Evolutionary conservation across 2,797 vertebrate genomes (phyloP), one percentile per base, ranked within the genome.

Genomic region (Distichodus sexfasciatus): DNA sequence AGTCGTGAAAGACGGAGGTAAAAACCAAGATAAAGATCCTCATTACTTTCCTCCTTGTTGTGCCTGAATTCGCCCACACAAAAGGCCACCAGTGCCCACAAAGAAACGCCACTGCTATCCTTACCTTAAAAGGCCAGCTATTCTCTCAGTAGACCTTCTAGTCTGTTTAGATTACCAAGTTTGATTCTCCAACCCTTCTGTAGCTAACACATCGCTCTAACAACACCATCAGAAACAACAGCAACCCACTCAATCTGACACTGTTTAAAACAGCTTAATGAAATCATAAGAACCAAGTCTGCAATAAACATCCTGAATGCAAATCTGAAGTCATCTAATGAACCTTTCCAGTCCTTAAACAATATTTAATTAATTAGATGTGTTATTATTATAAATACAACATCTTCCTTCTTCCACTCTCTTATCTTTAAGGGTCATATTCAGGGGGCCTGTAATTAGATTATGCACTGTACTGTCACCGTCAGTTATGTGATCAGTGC

Each of bases 91-190:
- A 41, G 53, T 69, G 66, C 48, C 62, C 54, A 69, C 40, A 29
- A 66, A 38, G 29, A 17, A 60, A 55, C 55, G 28, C 59, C 57
- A 68, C 59, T 66, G 63, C 67, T 60, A 68, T 28, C 21, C 48
- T 62, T 66, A 19, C 77, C 74, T 44, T 76, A 74, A 74, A 79
- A 72, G 74, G 74, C 64, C 40, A 66, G 9, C 9, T 54, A 21
- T 64, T 66, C 48, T 47, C 46, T 38, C 63, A 50, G 9, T 24
- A 46, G 46, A 43, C 51, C 40, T 28, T 24, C 28, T 31, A n/a
- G 12, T 65, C 41, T 65, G 61, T 65, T 50, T 50, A 65, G 31
- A 65, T 24, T 65, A 6, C 43, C 33, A 66, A 23, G 21, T 36
- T 40, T 29, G 2, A 63, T 12, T 64, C 46, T 54, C 54, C 48